These are phyloP conservation scores for Acipenser transmontanus DNA, from an alignment of 2,797 vertebrate genomes.

Conservation along the genomic window DNA sequence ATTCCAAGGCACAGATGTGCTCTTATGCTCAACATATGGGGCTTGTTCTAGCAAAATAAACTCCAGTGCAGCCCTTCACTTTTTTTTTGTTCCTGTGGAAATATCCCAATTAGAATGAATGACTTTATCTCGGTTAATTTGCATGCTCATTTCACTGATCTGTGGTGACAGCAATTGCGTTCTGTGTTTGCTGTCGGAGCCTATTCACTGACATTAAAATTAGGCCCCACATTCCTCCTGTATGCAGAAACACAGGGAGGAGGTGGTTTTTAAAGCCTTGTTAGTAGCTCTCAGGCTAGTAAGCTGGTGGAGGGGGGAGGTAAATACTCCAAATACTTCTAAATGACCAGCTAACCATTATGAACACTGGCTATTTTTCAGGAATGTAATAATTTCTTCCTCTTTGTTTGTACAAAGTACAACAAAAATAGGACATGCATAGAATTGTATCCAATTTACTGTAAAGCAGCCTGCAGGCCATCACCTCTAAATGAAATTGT, in stretches of 20 bases:
- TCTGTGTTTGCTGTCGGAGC: constrained; percentile 26
- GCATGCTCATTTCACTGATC: constrained; percentile 14
- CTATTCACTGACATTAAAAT: constrained; percentile 32
- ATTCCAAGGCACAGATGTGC: constrained; percentile 50
- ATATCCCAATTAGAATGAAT: constrained; percentile 54
- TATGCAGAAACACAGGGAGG: neutral
- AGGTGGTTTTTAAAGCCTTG: neutral
- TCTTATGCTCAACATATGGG: constrained; percentile 45
- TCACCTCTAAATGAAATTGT: too few species aligned
- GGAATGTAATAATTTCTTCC: too few species aligned
- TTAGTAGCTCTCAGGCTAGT: too few species aligned
- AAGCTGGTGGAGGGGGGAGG: too few species aligned
- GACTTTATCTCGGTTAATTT: constrained; percentile 30
- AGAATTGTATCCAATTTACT: too few species aligned
- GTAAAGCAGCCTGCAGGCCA: too few species aligned
- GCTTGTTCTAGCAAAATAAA: constrained; percentile 41
- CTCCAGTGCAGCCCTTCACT: constrained; percentile 31
- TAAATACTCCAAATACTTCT: too few species aligned
- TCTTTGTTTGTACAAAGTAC: too few species aligned
- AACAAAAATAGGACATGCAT: too few species aligned
- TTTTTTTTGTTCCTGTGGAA: constrained; percentile 30
- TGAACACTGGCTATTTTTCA: neutral
- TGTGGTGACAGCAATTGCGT: constrained; percentile 7
- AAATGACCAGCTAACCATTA: neutral
- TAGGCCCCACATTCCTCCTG: constrained; percentile 3